phyloP scores from a whole-genome alignment of 2,113 vertebrate genomes.

The Natator depressus region DNA sequence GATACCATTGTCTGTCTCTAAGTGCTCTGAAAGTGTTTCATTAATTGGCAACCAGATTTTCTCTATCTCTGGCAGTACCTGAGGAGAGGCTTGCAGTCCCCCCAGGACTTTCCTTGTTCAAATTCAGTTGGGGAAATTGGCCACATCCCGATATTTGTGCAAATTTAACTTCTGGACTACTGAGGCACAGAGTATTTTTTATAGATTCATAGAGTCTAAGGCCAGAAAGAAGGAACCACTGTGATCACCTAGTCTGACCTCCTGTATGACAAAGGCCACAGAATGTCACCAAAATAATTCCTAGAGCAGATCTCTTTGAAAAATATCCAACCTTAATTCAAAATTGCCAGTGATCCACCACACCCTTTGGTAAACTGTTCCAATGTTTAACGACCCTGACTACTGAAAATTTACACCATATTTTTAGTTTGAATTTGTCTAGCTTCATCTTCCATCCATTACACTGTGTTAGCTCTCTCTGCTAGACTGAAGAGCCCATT shows the following conservation, averaged over 20 bases:
- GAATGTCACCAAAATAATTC: not conserved
- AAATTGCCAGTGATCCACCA: not conserved
- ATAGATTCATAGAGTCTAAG: not conserved
- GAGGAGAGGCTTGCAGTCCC: accelerated
- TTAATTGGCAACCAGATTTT: accelerated
- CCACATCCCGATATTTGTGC: not conserved
- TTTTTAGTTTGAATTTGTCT: not conserved
- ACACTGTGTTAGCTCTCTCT: not conserved
- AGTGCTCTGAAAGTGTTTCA: not conserved
- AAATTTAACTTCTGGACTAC: not conserved
- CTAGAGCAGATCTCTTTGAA: not conserved
- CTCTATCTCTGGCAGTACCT: not conserved
- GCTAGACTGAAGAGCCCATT: not conserved
- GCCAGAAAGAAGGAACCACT: not conserved
- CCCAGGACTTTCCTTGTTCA: not conserved
- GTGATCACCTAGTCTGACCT: not conserved
- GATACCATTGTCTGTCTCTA: conserved; percentile 45
- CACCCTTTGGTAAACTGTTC: not conserved
- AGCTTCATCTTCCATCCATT: not conserved
- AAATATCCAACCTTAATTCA: not conserved
- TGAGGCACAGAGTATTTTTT: not conserved
- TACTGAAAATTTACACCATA: not conserved
- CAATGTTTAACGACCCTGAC: not conserved
- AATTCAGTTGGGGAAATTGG: not conserved
- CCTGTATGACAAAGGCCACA: not conserved